Evolutionary conservation across 2,888 invertebrate genomes (phyloP).

Genomic region (Acrocera orbiculus): DNA sequence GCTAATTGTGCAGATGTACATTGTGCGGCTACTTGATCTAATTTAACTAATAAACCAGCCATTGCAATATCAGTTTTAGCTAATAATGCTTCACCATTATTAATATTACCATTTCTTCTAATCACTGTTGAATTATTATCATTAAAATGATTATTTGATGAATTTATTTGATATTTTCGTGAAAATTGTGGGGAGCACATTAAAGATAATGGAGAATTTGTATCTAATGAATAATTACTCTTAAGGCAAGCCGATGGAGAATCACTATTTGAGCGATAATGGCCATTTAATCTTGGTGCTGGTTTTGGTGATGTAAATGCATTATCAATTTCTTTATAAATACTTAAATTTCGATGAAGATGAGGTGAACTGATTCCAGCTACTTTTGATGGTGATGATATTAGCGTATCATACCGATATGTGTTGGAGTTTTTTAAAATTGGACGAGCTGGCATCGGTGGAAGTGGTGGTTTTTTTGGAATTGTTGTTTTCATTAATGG

Average conservation of each 20-base stretch:
- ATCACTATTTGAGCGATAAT: constrained; percentile 18
- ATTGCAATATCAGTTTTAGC: constrained; percentile 53
- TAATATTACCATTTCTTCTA: constrained; percentile 39
- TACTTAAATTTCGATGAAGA: constrained; percentile 40
- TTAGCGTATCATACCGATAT: constrained; percentile 35
- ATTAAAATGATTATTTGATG: not conserved
- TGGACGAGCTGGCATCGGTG: constrained; percentile 40
- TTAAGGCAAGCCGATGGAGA: constrained; percentile 17
- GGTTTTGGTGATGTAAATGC: constrained; percentile 19
- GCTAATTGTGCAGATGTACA: constrained; percentile 56
- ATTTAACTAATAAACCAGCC: constrained; percentile 44
- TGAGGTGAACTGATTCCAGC: constrained; percentile 47
- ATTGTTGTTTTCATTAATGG: constrained; percentile 29
- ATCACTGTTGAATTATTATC: constrained; percentile 15
- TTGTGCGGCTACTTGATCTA: constrained; percentile 53
- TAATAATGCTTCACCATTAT: constrained; percentile 41
- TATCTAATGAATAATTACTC: constrained; percentile 14
- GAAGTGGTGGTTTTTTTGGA: constrained; percentile 55
- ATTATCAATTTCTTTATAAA: constrained; percentile 40
- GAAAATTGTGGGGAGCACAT: constrained; percentile 40
- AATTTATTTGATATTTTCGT: constrained; percentile 22
- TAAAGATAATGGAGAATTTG: constrained; percentile 22
- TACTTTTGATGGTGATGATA: constrained; percentile 30
- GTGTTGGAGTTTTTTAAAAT: constrained; percentile 37
- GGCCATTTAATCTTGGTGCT: constrained; percentile 21